Percentiles rank a stretch among this genome's conserved stretches.
phyloP scores from a whole-genome alignment of 2,888 invertebrate genomes.

The Ophonus ardosiacus region DNA sequence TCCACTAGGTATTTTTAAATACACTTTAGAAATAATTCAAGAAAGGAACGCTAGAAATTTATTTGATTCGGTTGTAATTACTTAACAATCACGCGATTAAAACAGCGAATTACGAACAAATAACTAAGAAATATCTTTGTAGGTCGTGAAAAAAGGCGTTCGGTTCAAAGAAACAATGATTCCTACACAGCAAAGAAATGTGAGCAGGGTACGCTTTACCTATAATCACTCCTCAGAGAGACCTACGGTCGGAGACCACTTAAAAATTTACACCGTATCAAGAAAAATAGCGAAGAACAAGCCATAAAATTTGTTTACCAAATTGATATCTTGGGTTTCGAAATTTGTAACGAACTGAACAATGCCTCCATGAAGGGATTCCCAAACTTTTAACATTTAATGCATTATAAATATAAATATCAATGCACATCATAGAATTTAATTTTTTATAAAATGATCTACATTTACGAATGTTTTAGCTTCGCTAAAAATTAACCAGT shows the following conservation, averaged over 20 bases:
- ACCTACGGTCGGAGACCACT: background rate
- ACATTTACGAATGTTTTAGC: too few species aligned
- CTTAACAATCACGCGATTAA: background rate
- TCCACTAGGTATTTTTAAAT: too few species aligned
- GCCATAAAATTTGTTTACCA: background rate
- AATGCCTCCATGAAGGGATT: too few species aligned
- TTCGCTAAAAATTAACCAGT: too few species aligned
- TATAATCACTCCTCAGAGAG: slow-evolving; percentile 22
- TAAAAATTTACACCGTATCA: slow-evolving; percentile 21
- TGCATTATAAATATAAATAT: too few species aligned
- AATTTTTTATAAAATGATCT: too few species aligned
- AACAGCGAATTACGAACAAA: background rate
- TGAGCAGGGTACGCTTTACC: slow-evolving; percentile 29
- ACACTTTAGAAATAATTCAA: background rate
- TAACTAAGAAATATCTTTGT: background rate
- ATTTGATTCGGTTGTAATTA: background rate
- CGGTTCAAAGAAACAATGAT: background rate
- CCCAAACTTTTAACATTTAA: too few species aligned
- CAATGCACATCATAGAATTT: too few species aligned
- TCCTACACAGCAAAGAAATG: slow-evolving; percentile 16
- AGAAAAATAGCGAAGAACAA: slow-evolving; percentile 1
- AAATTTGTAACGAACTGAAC: too few species aligned
- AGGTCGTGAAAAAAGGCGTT: background rate
- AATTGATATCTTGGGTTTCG: background rate
- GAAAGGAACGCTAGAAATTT: background rate